These are phyloP conservation scores for Mus caroli DNA, from an alignment of 2,797 vertebrate genomes.

Conservation along the genomic window DNA sequence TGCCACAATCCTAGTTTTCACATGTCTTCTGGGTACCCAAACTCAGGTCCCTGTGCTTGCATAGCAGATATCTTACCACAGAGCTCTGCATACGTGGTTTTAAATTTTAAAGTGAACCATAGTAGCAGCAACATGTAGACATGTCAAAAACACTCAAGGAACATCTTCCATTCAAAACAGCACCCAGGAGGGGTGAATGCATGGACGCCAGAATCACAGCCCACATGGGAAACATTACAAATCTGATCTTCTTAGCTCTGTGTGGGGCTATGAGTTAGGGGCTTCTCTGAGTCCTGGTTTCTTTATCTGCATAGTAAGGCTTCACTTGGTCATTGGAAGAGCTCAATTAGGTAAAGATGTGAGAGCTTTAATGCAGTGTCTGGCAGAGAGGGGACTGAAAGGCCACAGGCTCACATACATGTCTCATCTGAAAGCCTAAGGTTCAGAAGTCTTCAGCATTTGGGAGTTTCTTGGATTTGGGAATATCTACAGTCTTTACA, in stretches of 20 bases:
- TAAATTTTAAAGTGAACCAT: background rate
- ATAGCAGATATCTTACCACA: background rate
- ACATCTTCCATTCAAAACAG: background rate
- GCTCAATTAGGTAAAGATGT: background rate
- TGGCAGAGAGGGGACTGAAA: background rate
- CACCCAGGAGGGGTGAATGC: background rate
- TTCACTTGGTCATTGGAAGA: background rate
- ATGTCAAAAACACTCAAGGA: background rate
- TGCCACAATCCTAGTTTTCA: background rate
- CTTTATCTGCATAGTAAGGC: background rate
- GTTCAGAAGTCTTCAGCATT: background rate
- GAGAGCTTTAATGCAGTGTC: background rate
- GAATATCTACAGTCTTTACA: background rate
- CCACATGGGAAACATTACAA: background rate
- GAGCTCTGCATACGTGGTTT: background rate
- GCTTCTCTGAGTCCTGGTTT: slow-evolving; percentile 9
- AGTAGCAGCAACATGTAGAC: background rate
- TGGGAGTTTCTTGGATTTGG: background rate
- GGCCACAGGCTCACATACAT: background rate
- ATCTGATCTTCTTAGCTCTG: background rate
- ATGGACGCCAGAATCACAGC: background rate
- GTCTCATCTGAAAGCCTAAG: background rate
- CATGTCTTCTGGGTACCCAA: too few species aligned
- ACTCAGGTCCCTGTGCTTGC: background rate
- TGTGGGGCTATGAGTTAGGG: background rate